phyloP scores from a whole-genome alignment of 2,888 invertebrate genomes.

The Eumerus sabulonum region DNA sequence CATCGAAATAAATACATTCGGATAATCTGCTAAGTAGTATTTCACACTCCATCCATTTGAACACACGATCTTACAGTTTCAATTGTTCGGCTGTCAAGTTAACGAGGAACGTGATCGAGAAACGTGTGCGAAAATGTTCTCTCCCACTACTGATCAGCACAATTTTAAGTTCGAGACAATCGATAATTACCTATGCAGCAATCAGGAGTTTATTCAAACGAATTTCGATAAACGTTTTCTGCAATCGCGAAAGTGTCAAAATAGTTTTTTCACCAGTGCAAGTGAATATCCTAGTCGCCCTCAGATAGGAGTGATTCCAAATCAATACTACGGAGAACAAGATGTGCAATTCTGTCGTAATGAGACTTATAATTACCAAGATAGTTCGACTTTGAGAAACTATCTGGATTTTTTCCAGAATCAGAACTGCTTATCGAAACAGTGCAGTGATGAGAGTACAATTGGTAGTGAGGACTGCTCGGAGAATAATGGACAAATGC shows the following conservation, averaged over 20 bases:
- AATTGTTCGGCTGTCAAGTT: constrained; percentile 4
- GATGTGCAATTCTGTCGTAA: constrained; percentile 36
- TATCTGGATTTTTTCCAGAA: constrained; percentile 61
- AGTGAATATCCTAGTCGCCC: constrained; percentile 44
- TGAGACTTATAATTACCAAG: constrained; percentile 38
- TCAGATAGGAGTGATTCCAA: constrained; percentile 26
- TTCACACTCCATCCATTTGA: constrained; percentile 6
- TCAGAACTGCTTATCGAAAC: constrained; percentile 36
- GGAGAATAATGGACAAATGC: constrained; percentile 28
- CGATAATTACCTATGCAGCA: constrained; percentile 53
- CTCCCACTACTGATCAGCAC: constrained; percentile 40
- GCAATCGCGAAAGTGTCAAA: constrained; percentile 34
- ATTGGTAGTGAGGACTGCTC: constrained; percentile 53
- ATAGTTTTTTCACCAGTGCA: constrained; percentile 25
- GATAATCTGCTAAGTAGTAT: no score
- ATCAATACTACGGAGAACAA: constrained; percentile 53
- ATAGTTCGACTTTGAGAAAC: constrained; percentile 46
- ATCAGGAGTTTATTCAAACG: constrained; percentile 52
- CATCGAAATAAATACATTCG: no score
- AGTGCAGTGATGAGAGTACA: constrained; percentile 56
- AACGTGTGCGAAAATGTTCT: constrained; percentile 25
- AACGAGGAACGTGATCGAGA: no score
- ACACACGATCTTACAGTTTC: constrained; percentile 37
- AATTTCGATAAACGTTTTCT: constrained; percentile 40
- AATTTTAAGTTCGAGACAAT: constrained; percentile 57